Conservation (phyloP, 2,113 vertebrate species). For the Podarcis muralis region DNA sequence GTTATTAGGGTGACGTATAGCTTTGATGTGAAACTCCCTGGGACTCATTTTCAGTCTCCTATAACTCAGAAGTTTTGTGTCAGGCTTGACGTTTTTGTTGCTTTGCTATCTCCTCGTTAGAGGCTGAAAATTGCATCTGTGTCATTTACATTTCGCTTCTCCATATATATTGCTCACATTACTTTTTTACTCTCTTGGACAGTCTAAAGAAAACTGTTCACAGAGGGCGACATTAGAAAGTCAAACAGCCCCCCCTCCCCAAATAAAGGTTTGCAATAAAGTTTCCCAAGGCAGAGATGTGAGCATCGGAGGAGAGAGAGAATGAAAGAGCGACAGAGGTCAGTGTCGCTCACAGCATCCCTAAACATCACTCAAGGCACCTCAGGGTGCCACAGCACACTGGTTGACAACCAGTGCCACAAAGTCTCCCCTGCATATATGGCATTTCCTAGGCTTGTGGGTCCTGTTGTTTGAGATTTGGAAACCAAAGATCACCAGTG, state of each 20-base stretch:
- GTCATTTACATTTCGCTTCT: conserved; percentile 26
- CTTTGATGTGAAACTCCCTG: neutral
- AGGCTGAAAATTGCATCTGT: conserved; percentile 2
- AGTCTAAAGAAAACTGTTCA: conserved; percentile 35
- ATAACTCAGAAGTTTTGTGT: neutral
- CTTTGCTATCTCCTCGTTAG: neutral
- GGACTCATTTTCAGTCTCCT: neutral
- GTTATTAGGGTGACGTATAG: neutral
- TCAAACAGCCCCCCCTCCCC: neutral
- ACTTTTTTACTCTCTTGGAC: conserved; percentile 10
- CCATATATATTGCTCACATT: neutral
- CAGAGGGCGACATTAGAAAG: neutral
- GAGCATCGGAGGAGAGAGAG: too few species aligned
- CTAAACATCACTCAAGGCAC: too few species aligned
- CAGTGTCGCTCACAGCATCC: too few species aligned
- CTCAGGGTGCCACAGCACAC: too few species aligned
- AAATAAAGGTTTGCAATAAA: neutral
- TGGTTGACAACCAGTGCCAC: too few species aligned
- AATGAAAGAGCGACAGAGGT: too few species aligned
- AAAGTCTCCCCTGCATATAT: conserved; percentile 78
- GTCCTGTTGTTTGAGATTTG: neutral
- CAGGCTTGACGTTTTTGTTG: conserved; percentile 6
- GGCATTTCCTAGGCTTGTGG: conserved; percentile 73
- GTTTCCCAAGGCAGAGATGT: conserved; percentile 32
- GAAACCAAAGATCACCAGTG: too few species aligned